phyloP scores from a whole-genome alignment of 2,888 invertebrate species.

The Venusia cambrica region DNA sequence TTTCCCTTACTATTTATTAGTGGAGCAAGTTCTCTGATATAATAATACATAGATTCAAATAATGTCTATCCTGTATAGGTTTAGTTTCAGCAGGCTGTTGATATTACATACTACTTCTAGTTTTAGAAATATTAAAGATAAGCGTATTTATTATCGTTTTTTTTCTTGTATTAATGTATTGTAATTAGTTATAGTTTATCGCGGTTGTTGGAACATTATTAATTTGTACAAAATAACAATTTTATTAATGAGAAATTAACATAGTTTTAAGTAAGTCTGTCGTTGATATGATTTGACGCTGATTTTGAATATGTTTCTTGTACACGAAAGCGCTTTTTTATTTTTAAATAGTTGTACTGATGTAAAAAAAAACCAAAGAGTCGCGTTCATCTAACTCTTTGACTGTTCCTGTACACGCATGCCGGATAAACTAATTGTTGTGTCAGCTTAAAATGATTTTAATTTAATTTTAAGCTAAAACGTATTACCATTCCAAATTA shows the following conservation, averaged over 20 bases:
- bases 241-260: slow-evolving; percentile 67
- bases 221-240: slow-evolving; percentile 80
- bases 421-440: slow-evolving; percentile 42
- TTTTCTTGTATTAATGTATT: slow-evolving; percentile 60
- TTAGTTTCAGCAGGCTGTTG: slow-evolving; percentile 49
- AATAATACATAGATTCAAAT: slow-evolving; percentile 38
- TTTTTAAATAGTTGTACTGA: slow-evolving; percentile 41
- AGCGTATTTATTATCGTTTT: slow-evolving; percentile 64
- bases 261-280: slow-evolving; percentile 56
- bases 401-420: slow-evolving; percentile 66
- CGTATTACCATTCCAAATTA: slow-evolving; percentile 79
- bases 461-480: slow-evolving; percentile 78
- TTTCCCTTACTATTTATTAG: slow-evolving; percentile 56
- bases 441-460: slow-evolving; percentile 57
- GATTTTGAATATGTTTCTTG: slow-evolving; percentile 36
- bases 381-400: slow-evolving; percentile 68
- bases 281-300: slow-evolving; percentile 21
- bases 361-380: slow-evolving; percentile 69
- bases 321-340: slow-evolving; percentile 37
- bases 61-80: slow-evolving; percentile 43
- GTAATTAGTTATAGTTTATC: slow-evolving; percentile 75
- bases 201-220: slow-evolving; percentile 75
- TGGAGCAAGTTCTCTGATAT: slow-evolving; percentile 52
- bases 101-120: slow-evolving; percentile 42
- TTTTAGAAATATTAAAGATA: slow-evolving; percentile 39